Evolutionary conservation across 1,140 invertebrate genomes (phyloP), one percentile per base, ranked within the genome.

Genomic region (Drosophila burlai): DNA sequence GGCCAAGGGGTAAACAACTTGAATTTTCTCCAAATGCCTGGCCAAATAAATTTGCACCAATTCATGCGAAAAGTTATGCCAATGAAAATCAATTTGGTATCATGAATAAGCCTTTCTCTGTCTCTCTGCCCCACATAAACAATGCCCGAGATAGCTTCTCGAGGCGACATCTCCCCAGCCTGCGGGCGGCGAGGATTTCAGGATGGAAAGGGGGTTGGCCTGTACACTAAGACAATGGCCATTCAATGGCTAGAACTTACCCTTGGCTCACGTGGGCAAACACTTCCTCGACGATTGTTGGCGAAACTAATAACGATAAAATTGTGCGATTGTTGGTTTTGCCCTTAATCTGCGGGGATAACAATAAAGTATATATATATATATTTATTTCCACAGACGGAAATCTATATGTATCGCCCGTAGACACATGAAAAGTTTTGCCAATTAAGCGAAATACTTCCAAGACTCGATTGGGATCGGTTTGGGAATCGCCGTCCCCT

Each of bases 281-380:
- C 59, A 92, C 80, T 83, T 91, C 81, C 80, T 91, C 79, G 78
- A 92, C 90, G 76, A 89, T 77, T 85, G 83, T 87, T 91, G 89
- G 89, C 74, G 91, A 82, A 87, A 92, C 83, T 91, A 92, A 89
- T 91, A 92, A 91, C 85, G 91, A 92, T 91, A 92, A 92, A 92
- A 92, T 92, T 83, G 91, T 92, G 72, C 89, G 85, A 92, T 92
- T 92, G 83, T 92, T 92, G 80, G 91, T 92, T 69, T 92, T 92
- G 68, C 91, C 91, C 86, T 92, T 92, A 85, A 92, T 92, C 91
- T 92, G 83, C 76, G 64, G 80, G 83, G 72, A 92, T 79, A 91
- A 81, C 86, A 90, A 81, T 85, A 83, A 91, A 90, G 67, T 76
- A 91, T 83, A 87, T 77, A 81, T 80, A 67, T 64, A 68, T 76